These are phyloP conservation scores for Petromus typicus DNA, from an alignment of 2,113 vertebrate genomes.

Conservation along the genomic window DNA sequence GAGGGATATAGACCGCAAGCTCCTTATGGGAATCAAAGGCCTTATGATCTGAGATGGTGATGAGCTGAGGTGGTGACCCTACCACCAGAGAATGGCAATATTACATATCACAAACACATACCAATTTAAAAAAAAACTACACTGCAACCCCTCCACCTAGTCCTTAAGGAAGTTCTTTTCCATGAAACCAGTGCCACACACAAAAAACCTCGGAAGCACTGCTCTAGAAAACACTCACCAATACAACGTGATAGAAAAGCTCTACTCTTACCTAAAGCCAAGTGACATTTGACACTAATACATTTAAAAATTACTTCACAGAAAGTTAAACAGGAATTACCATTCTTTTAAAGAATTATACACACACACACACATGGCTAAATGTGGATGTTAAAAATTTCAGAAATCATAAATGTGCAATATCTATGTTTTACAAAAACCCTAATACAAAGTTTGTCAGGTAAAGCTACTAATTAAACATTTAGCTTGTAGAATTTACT, in stretches of 20 bases:
- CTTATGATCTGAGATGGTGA: not conserved
- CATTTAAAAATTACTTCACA: constrained; percentile 35
- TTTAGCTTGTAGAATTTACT: constrained; percentile 54
- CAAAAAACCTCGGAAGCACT: not conserved
- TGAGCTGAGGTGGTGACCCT: not conserved
- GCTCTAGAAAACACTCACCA: not conserved
- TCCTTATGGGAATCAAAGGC: not conserved
- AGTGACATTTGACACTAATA: not conserved
- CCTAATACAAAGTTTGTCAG: constrained; percentile 34
- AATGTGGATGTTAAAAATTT: constrained; percentile 7
- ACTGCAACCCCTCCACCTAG: not conserved
- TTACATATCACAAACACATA: not conserved
- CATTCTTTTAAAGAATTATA: constrained; percentile 24
- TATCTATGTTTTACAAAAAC: constrained; percentile 54
- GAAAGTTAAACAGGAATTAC: constrained; percentile 2
- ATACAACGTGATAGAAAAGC: not conserved
- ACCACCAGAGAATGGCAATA: not conserved
- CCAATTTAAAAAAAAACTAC: not conserved
- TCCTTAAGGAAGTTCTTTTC: not conserved
- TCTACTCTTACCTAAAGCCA: not conserved
- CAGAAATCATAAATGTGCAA: not conserved
- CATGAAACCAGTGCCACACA: not conserved
- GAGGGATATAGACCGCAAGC: not conserved
- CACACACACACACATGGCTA: not conserved
- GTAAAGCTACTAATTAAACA: constrained; percentile 54